phyloP scores from a whole-genome alignment of 2,797 vertebrate genomes.

The Avahi laniger region DNA sequence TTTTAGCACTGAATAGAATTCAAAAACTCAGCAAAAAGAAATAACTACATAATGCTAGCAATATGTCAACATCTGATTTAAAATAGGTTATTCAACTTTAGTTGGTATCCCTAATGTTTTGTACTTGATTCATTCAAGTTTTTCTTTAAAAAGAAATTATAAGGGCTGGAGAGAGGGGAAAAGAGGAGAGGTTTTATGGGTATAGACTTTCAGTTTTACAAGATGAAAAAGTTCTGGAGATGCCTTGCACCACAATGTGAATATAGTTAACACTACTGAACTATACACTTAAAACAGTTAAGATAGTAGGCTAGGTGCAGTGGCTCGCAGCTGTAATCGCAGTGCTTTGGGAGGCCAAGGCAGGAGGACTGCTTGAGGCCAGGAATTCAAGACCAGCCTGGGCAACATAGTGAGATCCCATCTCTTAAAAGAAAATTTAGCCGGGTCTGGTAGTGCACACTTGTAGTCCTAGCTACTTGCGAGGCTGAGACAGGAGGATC shows the following conservation, averaged over 20 bases:
- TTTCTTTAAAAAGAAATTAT: constrained; percentile 12
- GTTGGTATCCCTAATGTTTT: not conserved
- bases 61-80: not conserved
- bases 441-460: not conserved
- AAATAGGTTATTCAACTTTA: not conserved
- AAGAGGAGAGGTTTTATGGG: not conserved
- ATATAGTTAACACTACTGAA: not conserved
- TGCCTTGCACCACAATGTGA: not conserved
- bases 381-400: not conserved
- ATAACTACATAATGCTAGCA: not conserved
- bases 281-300: not conserved
- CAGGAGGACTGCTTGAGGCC: not conserved
- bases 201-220: not conserved
- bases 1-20: not conserved
- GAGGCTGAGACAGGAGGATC: not conserved
- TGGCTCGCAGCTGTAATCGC: not conserved
- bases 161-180: not conserved
- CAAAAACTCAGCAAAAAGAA: not conserved
- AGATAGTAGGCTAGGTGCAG: not conserved
- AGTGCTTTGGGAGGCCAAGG: not conserved
- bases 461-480: not conserved
- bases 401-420: not conserved
- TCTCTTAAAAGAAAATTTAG: not conserved
- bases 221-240: not conserved
- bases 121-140: not conserved